phyloP scores from a whole-genome alignment of 2,797 vertebrate genomes.

The Pipistrellus kuhlii region DNA sequence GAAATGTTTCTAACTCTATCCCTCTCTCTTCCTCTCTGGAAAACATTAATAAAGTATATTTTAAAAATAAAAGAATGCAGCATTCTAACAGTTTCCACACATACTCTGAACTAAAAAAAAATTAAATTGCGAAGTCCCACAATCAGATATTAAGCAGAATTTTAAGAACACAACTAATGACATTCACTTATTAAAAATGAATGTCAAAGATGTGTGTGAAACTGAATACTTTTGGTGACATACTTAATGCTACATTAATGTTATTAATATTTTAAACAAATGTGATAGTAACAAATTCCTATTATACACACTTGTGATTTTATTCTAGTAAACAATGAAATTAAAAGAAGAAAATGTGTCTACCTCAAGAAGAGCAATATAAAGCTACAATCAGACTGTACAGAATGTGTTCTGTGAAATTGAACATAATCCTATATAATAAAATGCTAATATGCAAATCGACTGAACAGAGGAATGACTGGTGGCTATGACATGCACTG shows the following conservation, averaged over 20 bases:
- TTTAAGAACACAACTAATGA: slow-evolving; percentile 23
- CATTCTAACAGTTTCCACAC: neutral
- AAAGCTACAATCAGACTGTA: slow-evolving; percentile 57
- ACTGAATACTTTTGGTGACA: slow-evolving; percentile 4
- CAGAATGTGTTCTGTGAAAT: slow-evolving; percentile 41
- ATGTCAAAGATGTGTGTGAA: slow-evolving; percentile 15
- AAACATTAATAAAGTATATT: too few species aligned
- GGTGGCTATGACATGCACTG: too few species aligned
- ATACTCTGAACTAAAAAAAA: neutral
- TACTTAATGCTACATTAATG: slow-evolving; percentile 45
- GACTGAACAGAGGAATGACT: too few species aligned
- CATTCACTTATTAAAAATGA: slow-evolving; percentile 54
- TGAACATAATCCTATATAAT: slow-evolving; percentile 22
- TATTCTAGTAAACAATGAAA: neutral
- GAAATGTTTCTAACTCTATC: too few species aligned
- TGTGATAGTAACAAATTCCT: slow-evolving; percentile 60
- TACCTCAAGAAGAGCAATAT: slow-evolving; percentile 4
- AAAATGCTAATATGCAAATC: too few species aligned
- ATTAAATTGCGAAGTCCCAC: neutral
- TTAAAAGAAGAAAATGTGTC: neutral
- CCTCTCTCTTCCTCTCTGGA: too few species aligned
- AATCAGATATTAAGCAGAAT: neutral
- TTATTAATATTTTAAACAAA: slow-evolving; percentile 73
- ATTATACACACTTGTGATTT: neutral
- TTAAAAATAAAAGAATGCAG: neutral